phyloP scores from a whole-genome alignment of 2,797 vertebrate species.

The Melopsittacus undulatus region DNA sequence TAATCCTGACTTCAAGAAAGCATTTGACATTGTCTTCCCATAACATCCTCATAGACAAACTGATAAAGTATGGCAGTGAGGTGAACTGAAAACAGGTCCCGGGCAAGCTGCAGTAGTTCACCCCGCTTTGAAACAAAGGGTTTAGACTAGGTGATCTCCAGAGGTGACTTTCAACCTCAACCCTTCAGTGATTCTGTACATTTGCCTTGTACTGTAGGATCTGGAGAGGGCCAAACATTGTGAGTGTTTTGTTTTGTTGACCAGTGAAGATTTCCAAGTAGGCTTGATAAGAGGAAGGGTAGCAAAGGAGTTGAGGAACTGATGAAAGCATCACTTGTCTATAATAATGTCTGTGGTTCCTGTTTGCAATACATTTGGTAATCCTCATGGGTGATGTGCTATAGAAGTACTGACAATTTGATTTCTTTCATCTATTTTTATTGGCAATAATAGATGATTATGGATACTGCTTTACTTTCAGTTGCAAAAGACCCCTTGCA shows the following conservation, averaged over 20 bases:
- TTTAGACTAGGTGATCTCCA: background rate
- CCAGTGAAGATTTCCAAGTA: background rate
- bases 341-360: background rate
- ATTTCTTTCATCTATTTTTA: background rate
- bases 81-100: background rate
- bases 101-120: background rate
- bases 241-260: background rate
- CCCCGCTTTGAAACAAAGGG: background rate
- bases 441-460: background rate
- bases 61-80: background rate
- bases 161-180: background rate
- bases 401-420: background rate
- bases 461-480: background rate
- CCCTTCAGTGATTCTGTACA: background rate
- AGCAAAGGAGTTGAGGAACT: background rate
- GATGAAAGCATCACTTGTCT: background rate
- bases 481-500: background rate
- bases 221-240: background rate
- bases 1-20: background rate
- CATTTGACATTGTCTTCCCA: background rate
- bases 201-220: background rate
- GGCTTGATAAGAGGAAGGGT: background rate
- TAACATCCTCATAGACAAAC: background rate
- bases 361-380: background rate
- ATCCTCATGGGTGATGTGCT: background rate